Base-by-base conservation (phyloP, 2,888 invertebrate species). In the Eristalis tenax region DNA sequence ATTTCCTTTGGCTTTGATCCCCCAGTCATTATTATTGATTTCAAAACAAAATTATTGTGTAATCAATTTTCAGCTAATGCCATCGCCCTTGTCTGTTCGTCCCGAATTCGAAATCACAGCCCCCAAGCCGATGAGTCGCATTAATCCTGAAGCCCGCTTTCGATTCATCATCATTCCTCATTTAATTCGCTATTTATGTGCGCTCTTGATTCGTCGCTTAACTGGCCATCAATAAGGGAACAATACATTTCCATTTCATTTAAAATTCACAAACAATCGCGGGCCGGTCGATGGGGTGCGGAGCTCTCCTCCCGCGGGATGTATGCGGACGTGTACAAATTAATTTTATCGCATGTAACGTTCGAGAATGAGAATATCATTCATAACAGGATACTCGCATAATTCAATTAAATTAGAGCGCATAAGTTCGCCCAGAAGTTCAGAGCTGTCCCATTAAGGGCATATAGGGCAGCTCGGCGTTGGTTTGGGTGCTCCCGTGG, bases 271-370 rank as follows among this genome's bases (percentile, higher is more conserved):
- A 69, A 57, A 50, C 43, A 68, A 2, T 38, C 26, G 22, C 5
- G 4, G 8, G 32, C 32, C 6, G 32, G 32, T 5, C 1, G 32
- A 6, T 4, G 26, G 5, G 28, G 8, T 10, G 32, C 22, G 38
- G 28, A 26, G 28, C 18, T 15, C 50, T 18, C 50, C 50, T 80
- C 73, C 61, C 32, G 32, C 13, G 59, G 79, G 18, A 73, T 79
- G 66, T 43, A 73, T 73, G n/a, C 59, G 38, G 18, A 59, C 38
- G 50, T 71, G 71, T 61, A 61, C 68, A 73, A 80, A 80, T 73
- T 80, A 73, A 68, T 50, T 50, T 50, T 73, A 66, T 68, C 35
- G 59, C 40, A 61, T 63, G 57, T 23, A 50, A 73, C 50, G 18
- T 18, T 6, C 18, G 18, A 8, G 50, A 18, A 50, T 18, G 50